These are phyloP conservation scores for Brachyptera putata DNA, from an alignment of 2,888 invertebrate species.

Conservation along the genomic window DNA sequence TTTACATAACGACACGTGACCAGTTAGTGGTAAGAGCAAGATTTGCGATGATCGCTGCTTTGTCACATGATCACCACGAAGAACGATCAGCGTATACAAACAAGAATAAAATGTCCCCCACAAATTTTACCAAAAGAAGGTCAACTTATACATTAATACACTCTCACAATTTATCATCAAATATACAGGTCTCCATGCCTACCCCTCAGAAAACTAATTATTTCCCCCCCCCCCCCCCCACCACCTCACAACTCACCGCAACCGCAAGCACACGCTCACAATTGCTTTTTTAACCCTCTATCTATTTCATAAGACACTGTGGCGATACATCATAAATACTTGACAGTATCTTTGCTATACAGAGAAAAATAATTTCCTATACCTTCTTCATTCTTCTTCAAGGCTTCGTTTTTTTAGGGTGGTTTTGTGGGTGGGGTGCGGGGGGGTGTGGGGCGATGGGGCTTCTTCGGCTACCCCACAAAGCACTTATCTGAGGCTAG, in stretches of 20 bases:
- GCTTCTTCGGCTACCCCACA: conserved; percentile 1
- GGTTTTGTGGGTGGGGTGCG: neutral
- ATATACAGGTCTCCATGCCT: neutral
- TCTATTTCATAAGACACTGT: conserved; percentile 15
- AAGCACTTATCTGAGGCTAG: conserved; percentile 10
- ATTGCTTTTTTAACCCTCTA: conserved; percentile 17
- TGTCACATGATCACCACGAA: no score
- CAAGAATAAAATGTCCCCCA: no score
- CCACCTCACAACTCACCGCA: neutral
- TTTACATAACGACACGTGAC: no score
- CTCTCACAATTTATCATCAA: neutral
- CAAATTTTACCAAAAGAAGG: no score
- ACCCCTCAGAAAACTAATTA: conserved; percentile 16
- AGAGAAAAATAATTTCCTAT: conserved; percentile 18
- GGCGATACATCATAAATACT: conserved; percentile 9
- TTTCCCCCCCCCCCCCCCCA: neutral
- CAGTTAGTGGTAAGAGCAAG: no score
- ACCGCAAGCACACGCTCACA: conserved; percentile 3
- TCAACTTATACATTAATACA: no score
- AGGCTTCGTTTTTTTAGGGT: neutral
- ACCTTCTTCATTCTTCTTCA: conserved; percentile 19
- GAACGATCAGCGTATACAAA: no score
- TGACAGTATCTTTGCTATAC: conserved; percentile 21
- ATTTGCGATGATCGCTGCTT: no score
- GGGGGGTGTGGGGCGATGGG: neutral